These are phyloP conservation scores for Amphiprion ocellaris DNA, from an alignment of 2,113 vertebrate genomes.

Conservation along the genomic window DNA sequence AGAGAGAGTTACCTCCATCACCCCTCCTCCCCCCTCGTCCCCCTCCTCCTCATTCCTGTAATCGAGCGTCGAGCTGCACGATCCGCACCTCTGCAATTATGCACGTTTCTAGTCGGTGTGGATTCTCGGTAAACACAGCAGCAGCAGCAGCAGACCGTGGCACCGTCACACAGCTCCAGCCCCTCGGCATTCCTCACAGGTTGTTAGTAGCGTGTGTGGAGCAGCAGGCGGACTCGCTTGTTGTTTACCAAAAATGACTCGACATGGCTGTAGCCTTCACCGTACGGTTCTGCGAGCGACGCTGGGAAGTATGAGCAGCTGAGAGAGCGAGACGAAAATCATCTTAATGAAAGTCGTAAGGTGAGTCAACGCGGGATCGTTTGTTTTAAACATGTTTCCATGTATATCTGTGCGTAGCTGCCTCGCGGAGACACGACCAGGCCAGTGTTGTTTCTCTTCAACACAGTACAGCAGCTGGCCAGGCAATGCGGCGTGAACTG, in stretches of 20 bases:
- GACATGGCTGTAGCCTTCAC: constrained; percentile 58
- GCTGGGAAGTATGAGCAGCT: constrained; percentile 52
- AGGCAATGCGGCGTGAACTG: constrained; percentile 56
- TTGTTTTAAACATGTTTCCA: background rate
- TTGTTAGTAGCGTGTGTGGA: background rate
- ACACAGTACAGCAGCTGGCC: constrained; percentile 37
- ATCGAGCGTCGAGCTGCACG: constrained; percentile 71
- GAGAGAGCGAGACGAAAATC: constrained; percentile 55
- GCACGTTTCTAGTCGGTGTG: constrained; percentile 37
- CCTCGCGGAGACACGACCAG: background rate
- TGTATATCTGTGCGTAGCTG: no score
- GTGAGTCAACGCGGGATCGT: constrained; percentile 51
- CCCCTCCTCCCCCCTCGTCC: background rate
- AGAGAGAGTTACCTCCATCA: constrained; percentile 4
- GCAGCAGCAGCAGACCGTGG: background rate
- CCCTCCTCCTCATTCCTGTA: constrained; percentile 31
- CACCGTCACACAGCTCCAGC: background rate
- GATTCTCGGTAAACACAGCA: constrained; percentile 37
- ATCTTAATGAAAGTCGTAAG: constrained; percentile 77
- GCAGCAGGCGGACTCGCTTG: constrained; percentile 26
- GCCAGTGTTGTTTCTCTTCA: constrained; percentile 16
- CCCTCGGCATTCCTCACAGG: background rate
- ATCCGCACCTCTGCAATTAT: constrained; percentile 56
- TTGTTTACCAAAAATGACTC: constrained; percentile 60
- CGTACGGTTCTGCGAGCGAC: constrained; percentile 36